These are phyloP conservation scores for Lasiommata megera DNA, from an alignment of 2,888 invertebrate species.

Conservation along the genomic window DNA sequence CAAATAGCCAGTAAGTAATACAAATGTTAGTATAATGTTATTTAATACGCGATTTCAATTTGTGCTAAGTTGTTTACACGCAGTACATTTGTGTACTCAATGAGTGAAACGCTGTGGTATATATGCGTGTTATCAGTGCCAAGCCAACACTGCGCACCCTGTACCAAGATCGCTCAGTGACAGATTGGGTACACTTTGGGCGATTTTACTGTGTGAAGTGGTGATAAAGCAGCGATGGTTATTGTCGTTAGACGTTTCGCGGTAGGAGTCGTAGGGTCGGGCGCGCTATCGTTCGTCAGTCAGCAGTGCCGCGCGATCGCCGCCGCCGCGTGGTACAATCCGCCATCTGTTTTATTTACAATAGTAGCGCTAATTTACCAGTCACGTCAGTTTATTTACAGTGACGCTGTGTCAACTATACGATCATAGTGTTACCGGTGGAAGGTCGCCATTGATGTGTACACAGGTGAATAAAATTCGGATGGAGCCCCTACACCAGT, in stretches of 20 bases:
- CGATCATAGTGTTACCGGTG: slow-evolving; percentile 51
- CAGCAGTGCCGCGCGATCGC: slow-evolving; percentile 73
- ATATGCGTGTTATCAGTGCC: slow-evolving; percentile 60
- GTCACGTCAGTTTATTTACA: slow-evolving; percentile 62
- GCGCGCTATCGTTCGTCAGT: slow-evolving; percentile 75
- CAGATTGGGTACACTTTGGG: slow-evolving; percentile 23
- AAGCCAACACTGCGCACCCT: slow-evolving; percentile 47
- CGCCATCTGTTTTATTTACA: slow-evolving; percentile 43
- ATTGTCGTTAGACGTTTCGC: slow-evolving; percentile 50
- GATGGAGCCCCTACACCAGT: slow-evolving; percentile 16
- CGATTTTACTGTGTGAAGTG: slow-evolving; percentile 17
- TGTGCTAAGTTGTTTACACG: slow-evolving; percentile 44
- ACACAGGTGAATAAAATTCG: slow-evolving; percentile 55
- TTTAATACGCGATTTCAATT: slow-evolving; percentile 18
- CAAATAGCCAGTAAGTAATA: too few species aligned
- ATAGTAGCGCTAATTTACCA: slow-evolving; percentile 53
- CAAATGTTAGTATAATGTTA: too few species aligned
- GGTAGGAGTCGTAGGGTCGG: slow-evolving; percentile 71
- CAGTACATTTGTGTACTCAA: slow-evolving; percentile 29
- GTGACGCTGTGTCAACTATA: slow-evolving; percentile 68
- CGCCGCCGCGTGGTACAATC: slow-evolving; percentile 65
- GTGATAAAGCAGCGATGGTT: slow-evolving; percentile 43
- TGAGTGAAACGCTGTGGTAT: slow-evolving; percentile 24
- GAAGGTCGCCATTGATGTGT: slow-evolving; percentile 51
- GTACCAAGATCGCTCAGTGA: slow-evolving; percentile 42